phyloP scores from a whole-genome alignment of 1,140 invertebrate species.

The Yoshiicerus persimilis region DNA sequence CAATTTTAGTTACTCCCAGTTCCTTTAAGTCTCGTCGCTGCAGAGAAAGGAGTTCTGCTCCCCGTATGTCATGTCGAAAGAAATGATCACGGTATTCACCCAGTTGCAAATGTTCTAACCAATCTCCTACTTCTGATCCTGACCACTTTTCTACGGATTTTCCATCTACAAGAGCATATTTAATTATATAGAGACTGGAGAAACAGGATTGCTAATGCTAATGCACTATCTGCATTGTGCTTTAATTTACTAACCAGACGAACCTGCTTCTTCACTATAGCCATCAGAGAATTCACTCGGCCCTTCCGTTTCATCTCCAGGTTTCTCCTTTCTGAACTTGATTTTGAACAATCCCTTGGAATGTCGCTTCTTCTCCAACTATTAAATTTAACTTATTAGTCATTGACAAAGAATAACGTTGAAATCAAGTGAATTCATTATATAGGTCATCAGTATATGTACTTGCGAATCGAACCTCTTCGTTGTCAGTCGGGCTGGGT shows the following conservation, averaged over 20 bases:
- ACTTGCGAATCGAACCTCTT: conserved; percentile 37
- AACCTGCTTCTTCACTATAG: conserved; percentile 39
- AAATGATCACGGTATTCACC: conserved; percentile 80
- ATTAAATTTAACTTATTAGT: background rate
- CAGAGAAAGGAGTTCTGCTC: conserved; percentile 80
- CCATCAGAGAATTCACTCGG: conserved; percentile 37
- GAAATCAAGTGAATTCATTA: background rate
- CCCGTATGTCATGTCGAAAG: conserved; percentile 84
- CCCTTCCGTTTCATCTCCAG: conserved; percentile 30
- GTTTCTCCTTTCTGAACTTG: conserved; percentile 48
- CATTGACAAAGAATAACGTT: background rate
- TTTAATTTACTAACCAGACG: conserved; percentile 34
- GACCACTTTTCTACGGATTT: conserved; percentile 58
- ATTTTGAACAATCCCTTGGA: conserved; percentile 49
- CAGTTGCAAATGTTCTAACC: conserved; percentile 85
- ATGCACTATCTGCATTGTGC: background rate
- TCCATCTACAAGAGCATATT: conserved; percentile 25
- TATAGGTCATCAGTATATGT: conserved; percentile 26
- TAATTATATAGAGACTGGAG: background rate
- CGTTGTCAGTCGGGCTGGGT: conserved; percentile 49
- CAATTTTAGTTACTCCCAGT: conserved; percentile 86
- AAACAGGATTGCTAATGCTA: background rate
- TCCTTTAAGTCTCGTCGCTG: conserved; percentile 84
- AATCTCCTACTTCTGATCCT: conserved; percentile 64
- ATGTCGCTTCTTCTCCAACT: conserved; percentile 50